phyloP scores from a whole-genome alignment of 1,140 invertebrate genomes.

The Leptinotarsa lineolata region DNA sequence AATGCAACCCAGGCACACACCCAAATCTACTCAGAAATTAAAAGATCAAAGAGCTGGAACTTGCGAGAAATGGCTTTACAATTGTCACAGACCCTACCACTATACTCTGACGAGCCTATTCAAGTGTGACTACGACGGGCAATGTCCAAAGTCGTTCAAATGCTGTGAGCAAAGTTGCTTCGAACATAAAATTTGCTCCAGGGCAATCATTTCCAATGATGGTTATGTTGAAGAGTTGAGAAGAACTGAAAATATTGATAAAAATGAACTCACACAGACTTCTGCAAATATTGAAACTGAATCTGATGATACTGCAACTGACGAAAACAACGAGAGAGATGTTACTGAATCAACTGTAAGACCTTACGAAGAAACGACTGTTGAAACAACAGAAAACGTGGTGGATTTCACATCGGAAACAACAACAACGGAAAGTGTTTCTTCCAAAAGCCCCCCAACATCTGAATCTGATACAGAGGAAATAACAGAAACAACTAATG shows the following conservation, averaged over 20 bases:
- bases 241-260: no score
- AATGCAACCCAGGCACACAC: neutral
- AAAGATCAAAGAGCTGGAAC: neutral
- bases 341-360: neutral
- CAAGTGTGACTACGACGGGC: conserved; percentile 2
- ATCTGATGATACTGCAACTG: neutral
- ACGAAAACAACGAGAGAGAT: neutral
- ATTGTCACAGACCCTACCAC: neutral
- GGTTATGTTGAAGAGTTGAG: conserved; percentile 16
- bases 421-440: neutral
- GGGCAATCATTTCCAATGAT: neutral
- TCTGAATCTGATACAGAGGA: neutral
- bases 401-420: neutral
- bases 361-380: conserved; percentile 1
- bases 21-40: neutral
- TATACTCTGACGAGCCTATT: neutral
- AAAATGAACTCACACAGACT: neutral
- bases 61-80: conserved; percentile 4
- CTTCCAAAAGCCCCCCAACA: neutral
- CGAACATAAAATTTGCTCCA: conserved; percentile 24
- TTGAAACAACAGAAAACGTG: neutral
- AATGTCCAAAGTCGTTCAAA: conserved; percentile 22
- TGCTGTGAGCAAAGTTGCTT: conserved; percentile 25
- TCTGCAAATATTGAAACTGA: neutral
- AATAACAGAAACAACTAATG: neutral